Base-by-base conservation (phyloP, 1,140 invertebrate genomes). In the Brachionus plicatilis region DNA sequence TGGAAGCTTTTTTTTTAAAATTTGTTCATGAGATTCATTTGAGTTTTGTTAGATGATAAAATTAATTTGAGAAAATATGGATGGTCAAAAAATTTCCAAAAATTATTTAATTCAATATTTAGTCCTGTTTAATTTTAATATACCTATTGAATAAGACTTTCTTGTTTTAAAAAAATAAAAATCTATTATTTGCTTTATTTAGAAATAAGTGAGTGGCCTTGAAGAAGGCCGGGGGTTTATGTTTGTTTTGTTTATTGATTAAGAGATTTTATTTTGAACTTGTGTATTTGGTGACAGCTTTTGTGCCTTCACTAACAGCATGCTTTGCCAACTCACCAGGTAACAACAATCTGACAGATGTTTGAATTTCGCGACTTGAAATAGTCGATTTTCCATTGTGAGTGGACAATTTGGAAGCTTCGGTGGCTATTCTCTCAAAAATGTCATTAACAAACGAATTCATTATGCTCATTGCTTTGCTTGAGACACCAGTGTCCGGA, bases 371-470 rank as follows among this genome's bases (percentile, higher is more conserved):
- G 84, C 91, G 88, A 85, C 88, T 90, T 20, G 90, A 92, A 85
- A 92, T 91, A 66, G 89, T 90, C 6, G 91, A 92, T 2, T 91
- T 88, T 88, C 94, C 94, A 89, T 93, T 94, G 89, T 93, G 93
- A 85, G 93, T 92, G 11, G 92, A 91, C 85, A 94, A 87, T 86
- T 92, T 91, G 14, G 92, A 93, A 1, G 93, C 90, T 88, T 94
- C 93, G n/a, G 92, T 88, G 33, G 93, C 92, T 60, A 93, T 92
- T 33, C 92, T 89, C 86, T 93, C 92, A 86, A 93, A 93, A 82
- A 93, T 92, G 86, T 93, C 92, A 83, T 91, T 91, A 43, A 93
- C 92, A 87, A 93, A 93, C 76, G 91, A 91, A 86, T 93, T 92
- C 92, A 93, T 93, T 56, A 93, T 93, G 70, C 89, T 87, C 92